These are phyloP conservation scores for Siniperca obscura DNA, from an alignment of 2,797 vertebrate genomes.

Conservation along the genomic window DNA sequence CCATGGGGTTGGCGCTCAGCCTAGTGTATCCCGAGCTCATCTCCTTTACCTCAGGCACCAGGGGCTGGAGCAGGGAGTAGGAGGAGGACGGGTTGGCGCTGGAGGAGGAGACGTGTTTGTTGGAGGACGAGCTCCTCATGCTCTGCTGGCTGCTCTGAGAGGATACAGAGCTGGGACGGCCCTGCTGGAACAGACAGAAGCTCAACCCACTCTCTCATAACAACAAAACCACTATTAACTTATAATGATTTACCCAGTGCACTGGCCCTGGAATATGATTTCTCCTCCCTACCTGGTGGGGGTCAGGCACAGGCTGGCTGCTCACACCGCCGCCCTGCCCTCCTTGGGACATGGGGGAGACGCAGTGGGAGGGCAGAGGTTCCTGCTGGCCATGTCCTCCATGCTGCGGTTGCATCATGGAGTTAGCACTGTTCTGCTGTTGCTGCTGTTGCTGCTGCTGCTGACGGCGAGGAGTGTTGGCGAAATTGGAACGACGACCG, in stretches of 20 bases:
- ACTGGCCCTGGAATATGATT: not conserved
- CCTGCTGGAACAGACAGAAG: constrained; percentile 59
- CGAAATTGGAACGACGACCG: constrained; percentile 74
- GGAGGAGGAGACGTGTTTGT: constrained; percentile 79
- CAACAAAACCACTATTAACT: not conserved
- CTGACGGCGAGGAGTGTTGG: constrained; percentile 65
- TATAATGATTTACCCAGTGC: not conserved
- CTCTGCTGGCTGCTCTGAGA: constrained; percentile 82
- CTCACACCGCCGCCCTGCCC: constrained; percentile 65
- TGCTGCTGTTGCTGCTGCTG: constrained; percentile 67
- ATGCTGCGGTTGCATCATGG: constrained; percentile 79
- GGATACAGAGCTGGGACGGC: constrained; percentile 78
- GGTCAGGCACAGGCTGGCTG: constrained; percentile 74
- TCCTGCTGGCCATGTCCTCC: constrained; percentile 78
- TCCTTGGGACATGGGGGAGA: constrained; percentile 81
- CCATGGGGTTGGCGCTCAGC: constrained; percentile 84
- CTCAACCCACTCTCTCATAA: not conserved
- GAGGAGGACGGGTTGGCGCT: constrained; percentile 76
- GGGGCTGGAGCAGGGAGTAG: constrained; percentile 83
- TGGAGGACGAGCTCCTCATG: constrained; percentile 83
- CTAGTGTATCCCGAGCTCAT: constrained; percentile 84
- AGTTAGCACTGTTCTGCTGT: constrained; percentile 73
- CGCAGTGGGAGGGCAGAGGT: constrained; percentile 77
- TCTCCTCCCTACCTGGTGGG: constrained; percentile 76
- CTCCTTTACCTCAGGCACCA: constrained; percentile 86